Base-by-base conservation (phyloP, 2,113 vertebrate species). In the Clupea harengus region DNA sequence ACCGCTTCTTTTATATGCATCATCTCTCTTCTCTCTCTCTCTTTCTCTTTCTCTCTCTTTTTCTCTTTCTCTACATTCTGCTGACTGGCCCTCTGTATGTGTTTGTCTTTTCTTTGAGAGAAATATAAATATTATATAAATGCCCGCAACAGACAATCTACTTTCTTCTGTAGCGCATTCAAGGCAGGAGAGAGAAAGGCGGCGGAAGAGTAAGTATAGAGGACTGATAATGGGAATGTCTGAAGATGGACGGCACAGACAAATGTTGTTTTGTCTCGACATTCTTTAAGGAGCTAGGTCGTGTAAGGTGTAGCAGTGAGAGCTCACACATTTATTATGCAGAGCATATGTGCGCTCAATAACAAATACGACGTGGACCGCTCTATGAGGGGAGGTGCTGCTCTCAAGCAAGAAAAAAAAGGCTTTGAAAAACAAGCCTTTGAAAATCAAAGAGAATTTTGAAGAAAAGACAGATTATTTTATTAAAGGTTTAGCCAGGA, bases 91-190 rank as follows among this genome's bases (percentile, higher is more conserved):
- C 9, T 11, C 32, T 10, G 67, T 72, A 72, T 75, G 67, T 75
- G 25, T 39, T 75, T 75, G 0, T 75, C 52, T 85, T 44, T 64
- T 49, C 64, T 88, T 83, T 82, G 80, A 72, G 64, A 47, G 82
- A 92, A 93, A 82, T 92, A 93, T 91, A 91, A 91, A 82, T 39
- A 39, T 92, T 72, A 92, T 87, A 88, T 85, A 90, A 90, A 86
- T 89, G 88, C 67, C 82, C 85, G 88, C 45, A 44, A 83, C 50
- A 90, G 90, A 91, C 88, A 90, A 85, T 83, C 83, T 72, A 72
- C 82, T 89, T 67, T 87, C 72, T 84, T 85, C 83, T 75, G 80
- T 87, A 83, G 18, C 44, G 28, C 25, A 47, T 39, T 28, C 47
- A 81, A 45, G 72, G 81, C 28, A n/a, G 6, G 25, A 28, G 75